phyloP scores from a whole-genome alignment of 2,113 vertebrate species.

The Chionomys nivalis region DNA sequence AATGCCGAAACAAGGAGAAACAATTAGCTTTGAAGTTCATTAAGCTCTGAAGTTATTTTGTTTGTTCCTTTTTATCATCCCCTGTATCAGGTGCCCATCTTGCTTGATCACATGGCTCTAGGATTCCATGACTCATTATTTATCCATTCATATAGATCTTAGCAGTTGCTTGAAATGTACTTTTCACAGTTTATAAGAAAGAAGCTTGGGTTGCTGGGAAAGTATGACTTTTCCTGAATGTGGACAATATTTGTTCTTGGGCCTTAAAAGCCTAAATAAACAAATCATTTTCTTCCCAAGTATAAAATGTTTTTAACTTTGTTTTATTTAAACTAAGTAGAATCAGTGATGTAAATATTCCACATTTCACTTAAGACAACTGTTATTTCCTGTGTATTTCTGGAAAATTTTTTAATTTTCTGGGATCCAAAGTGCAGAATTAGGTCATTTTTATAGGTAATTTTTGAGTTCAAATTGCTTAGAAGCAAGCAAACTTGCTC shows the following conservation, averaged over 20 bases:
- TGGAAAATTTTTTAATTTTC: constrained; percentile 28
- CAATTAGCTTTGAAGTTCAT: neutral
- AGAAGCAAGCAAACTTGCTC: constrained; percentile 15
- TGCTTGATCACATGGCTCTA: constrained; percentile 10
- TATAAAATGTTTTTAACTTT: constrained; percentile 18
- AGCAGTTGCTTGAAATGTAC: constrained; percentile 6
- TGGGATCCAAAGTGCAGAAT: constrained; percentile 25
- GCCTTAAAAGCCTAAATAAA: neutral
- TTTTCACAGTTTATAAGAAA: neutral
- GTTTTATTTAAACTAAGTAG: constrained; percentile 30
- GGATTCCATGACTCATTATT: neutral
- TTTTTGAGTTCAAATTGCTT: constrained; percentile 23
- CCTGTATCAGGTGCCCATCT: neutral
- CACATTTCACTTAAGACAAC: constrained; percentile 45
- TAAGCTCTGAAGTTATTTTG: constrained; percentile 17
- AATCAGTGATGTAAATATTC: constrained; percentile 17
- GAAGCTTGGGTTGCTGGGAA: neutral
- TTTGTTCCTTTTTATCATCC: constrained; percentile 9
- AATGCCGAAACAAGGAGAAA: neutral
- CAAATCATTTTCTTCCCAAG: neutral
- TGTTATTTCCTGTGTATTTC: constrained; percentile 22
- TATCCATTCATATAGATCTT: neutral
- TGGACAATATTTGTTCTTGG: neutral
- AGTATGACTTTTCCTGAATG: neutral
- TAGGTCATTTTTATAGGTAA: neutral